Evolutionary conservation across 1,140 invertebrate species (phyloP).

Genomic region (Laodelphax striatellus): DNA sequence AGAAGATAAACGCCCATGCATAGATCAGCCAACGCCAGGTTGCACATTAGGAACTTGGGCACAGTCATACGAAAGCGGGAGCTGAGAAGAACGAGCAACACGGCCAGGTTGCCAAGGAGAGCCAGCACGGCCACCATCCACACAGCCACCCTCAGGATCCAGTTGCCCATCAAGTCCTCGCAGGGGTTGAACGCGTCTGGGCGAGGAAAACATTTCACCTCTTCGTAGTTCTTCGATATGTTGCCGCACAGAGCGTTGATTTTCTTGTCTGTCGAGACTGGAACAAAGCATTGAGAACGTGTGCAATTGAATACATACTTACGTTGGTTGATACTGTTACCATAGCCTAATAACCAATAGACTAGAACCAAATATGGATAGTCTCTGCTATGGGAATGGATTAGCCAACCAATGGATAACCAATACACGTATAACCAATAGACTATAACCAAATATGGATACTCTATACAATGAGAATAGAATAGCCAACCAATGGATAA

Average conservation of each 20-base stretch:
- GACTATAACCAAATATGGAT: too few relatives aligned
- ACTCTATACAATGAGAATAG: too few relatives aligned
- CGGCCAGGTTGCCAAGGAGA: slow-evolving; percentile 59
- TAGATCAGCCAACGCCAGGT: slow-evolving; percentile 78
- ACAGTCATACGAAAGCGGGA: slow-evolving; percentile 51
- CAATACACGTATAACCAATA: too few relatives aligned
- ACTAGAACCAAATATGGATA: too few relatives aligned
- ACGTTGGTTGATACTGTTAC: too few relatives aligned
- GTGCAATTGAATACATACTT: too few relatives aligned
- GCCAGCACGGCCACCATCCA: slow-evolving; percentile 60
- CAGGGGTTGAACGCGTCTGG: slow-evolving; percentile 81
- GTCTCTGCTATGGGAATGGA: too few relatives aligned
- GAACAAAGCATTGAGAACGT: not conserved
- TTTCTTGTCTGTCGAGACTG: not conserved
- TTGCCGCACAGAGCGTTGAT: slow-evolving; percentile 40
- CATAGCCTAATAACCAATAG: too few relatives aligned
- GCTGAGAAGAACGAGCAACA: slow-evolving; percentile 59
- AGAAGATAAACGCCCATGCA: slow-evolving; percentile 75
- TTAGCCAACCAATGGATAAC: too few relatives aligned
- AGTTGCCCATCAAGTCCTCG: slow-evolving; percentile 82
- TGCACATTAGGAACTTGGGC: slow-evolving; percentile 75
- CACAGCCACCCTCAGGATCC: slow-evolving; percentile 61
- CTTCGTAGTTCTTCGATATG: slow-evolving; percentile 34
- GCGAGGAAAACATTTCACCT: slow-evolving; percentile 58
- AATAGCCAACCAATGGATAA: too few relatives aligned